Evolutionary conservation across 1,140 invertebrate species (phyloP), one percentile per base, ranked within the genome.

Genomic region (Reticulitermes speratus): DNA sequence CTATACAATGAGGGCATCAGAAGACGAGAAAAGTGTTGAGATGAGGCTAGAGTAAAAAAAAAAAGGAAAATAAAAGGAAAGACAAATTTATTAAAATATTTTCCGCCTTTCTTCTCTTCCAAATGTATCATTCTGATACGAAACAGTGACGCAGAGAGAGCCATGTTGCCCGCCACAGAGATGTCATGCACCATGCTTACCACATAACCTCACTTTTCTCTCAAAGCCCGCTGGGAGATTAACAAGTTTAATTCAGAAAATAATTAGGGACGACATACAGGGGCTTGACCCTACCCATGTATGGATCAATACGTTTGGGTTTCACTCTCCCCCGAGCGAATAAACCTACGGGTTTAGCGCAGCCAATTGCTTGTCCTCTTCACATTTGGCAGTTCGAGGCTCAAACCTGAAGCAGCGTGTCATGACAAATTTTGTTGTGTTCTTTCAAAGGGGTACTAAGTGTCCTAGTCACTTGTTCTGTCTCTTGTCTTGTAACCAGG

Each of bases 241-340:
- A 75, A 75, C 65, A 30, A 30, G 65, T 75, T 75, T 75, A 25
- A 75, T 75, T 75, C 65, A 75, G 65, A 75, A 75, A 75, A 25
- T 75, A 75, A 75, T 75, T 75, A 75, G 65, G 2, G 65, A 59
- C 6, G 59, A 65, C 25, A 30, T 25, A 30, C 55, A 59, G 14
- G 38, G 55, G 55, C 55, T 59, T 14, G 55, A 59, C 65, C n/a
- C 25, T 30, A 16, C 9, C 65, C 9, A 9, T 12, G 65, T 75
- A 25, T n/a, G 65, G n/a, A 75, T 75, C 65, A 16, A 75, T 75
- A 55, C 14, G 52, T 19, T 5, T 16, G 52, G 14, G 19, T 16
- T 55, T 55, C 19, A 19, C 52, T 55, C 52, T 21, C 52, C 19
- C 19, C 9, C 19, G 8, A 6, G 19, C 0, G 52, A 55, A 16